Percentiles rank a stretch among this genome's conserved stretches.
Conservation (phyloP, 2,797 vertebrate species). For the Anguilla pacifica region DNA sequence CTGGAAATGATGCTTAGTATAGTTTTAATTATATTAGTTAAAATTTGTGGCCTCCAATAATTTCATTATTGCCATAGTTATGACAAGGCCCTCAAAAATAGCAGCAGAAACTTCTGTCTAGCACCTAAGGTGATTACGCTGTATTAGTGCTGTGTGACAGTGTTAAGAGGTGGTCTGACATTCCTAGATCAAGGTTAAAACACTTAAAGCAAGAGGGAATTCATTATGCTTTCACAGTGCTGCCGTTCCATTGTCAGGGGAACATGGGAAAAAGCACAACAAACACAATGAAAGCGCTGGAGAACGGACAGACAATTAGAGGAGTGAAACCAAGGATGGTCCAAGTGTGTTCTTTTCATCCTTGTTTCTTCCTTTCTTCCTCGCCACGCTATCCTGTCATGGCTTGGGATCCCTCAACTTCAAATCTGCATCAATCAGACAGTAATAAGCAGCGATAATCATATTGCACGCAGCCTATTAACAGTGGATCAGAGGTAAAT, state of each 20-base stretch:
- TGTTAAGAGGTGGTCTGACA: slow-evolving; percentile 23
- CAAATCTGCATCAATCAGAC: slow-evolving; percentile 6
- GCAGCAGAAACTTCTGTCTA: slow-evolving; percentile 10
- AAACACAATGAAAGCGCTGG: background rate
- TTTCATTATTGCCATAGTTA: slow-evolving; percentile 12
- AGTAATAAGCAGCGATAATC: slow-evolving; percentile 9
- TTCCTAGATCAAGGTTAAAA: slow-evolving; percentile 38
- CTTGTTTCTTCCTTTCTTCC: background rate
- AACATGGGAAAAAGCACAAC: slow-evolving; percentile 21
- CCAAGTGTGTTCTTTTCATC: slow-evolving; percentile 7
- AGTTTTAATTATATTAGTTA: slow-evolving; percentile 12
- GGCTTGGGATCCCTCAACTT: background rate
- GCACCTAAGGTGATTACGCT: slow-evolving; percentile 1
- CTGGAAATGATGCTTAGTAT: background rate
- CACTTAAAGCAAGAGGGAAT: slow-evolving; percentile 30
- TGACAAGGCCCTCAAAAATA: slow-evolving; percentile 6
- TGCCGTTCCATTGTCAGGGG: background rate
- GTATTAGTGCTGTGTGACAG: slow-evolving; percentile 18
- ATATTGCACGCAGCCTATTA: background rate
- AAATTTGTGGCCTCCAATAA: background rate
- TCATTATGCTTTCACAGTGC: slow-evolving; percentile 27
- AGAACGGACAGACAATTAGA: background rate
- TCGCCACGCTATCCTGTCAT: too few species aligned
- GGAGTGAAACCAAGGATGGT: background rate
- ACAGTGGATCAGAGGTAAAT: background rate